Evolutionary conservation across 2,888 invertebrate species (phyloP).

Genomic region (Chymomyza procnemis): DNA sequence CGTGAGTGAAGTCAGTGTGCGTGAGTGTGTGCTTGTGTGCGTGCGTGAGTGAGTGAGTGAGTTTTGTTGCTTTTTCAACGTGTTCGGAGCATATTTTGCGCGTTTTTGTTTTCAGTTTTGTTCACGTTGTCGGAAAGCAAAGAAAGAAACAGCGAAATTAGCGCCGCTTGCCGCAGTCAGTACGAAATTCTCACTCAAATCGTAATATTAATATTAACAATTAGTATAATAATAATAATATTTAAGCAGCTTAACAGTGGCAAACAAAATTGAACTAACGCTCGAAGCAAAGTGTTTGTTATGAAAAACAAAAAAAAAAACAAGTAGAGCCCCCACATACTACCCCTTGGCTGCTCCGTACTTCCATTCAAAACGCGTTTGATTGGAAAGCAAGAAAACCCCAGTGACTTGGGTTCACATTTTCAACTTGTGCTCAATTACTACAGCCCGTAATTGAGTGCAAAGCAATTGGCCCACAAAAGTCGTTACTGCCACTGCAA

Average conservation of each 20-base stretch:
- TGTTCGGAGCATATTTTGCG: constrained; percentile 64
- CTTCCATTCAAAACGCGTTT: neutral
- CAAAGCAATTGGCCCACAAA: neutral
- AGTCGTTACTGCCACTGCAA: neutral
- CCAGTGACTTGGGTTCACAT: neutral
- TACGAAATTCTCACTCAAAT: constrained; percentile 49
- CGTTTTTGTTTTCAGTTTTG: constrained; percentile 68
- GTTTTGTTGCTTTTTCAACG: constrained; percentile 32
- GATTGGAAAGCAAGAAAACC: neutral
- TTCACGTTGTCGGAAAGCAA: constrained; percentile 55
- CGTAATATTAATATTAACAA: too few species aligned
- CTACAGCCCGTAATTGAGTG: neutral
- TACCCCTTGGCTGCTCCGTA: too few species aligned
- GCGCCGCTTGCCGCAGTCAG: constrained; percentile 50
- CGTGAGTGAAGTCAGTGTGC: neutral
- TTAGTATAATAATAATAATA: neutral
- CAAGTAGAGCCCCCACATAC: constrained; percentile 34
- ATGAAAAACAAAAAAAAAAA: constrained; percentile 20
- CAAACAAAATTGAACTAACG: constrained; percentile 22
- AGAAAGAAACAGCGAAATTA: constrained; percentile 23
- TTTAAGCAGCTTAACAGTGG: constrained; percentile 13
- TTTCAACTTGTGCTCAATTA: neutral
- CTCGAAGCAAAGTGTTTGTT: constrained; percentile 12
- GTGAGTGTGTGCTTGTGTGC: constrained; percentile 1
- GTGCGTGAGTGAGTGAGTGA: constrained; percentile 15